Base-by-base conservation (phyloP, 2,797 vertebrate genomes). In the Notolabrus celidotus region DNA sequence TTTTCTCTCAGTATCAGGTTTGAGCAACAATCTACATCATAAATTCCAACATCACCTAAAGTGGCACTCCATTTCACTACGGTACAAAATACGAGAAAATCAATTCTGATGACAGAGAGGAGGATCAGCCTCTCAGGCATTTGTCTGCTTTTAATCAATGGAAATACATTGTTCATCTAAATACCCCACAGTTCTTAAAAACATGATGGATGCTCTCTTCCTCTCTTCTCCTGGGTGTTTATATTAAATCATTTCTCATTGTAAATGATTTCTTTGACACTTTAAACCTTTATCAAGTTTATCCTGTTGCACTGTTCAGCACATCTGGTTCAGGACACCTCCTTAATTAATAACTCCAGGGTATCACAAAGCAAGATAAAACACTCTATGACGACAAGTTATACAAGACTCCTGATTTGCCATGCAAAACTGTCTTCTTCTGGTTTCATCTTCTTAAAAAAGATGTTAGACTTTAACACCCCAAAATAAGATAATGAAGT, bases 21-120 rank as follows among this genome's bases (percentile, higher is more conserved):
- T 72, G 53, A 57, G 69, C 46, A 45, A 72, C 68, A 71, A 82
- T 85, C 68, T 75, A 55, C 63, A 80, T 85, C 49, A 71, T 76
- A 45, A 75, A 74, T 74, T 73, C 61, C 33, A 51, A 45, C 71
- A 72, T 79, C 43, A 64, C 54, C 20, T 67, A 50, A 60, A 74
- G 52, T 63, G 34, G n/a, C 43, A 34, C 52, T 72, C 27, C 46
- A 71, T 67, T 74, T 77, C 60, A 77, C 27, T 55, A 3, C 29
- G 67, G 22, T 11, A 56, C 1, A 10, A 36, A 71, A 74, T 22
- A 58, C 6, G 45, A 57, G 57, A 60, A 59, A 74, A 72, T 75
- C 56, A 7, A 58, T 79, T 71, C 25, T 15, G 14, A 39, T 82
- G 76, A 71, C 68, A 47, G 36, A 71, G 20, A 39, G 45, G 34